These are phyloP conservation scores for Pitta sordida DNA, from an alignment of 2,113 vertebrate genomes.

Conservation along the genomic window DNA sequence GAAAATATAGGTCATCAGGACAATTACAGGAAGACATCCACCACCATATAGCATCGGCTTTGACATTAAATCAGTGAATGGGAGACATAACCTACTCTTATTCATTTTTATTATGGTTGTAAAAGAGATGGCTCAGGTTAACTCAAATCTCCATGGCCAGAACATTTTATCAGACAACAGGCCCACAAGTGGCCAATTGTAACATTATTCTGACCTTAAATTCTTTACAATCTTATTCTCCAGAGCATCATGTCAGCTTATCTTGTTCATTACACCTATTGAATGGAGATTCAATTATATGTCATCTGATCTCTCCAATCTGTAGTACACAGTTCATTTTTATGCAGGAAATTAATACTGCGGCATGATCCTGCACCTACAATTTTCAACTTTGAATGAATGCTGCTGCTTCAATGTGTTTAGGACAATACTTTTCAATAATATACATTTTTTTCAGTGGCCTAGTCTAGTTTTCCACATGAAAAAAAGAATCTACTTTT, in stretches of 20 bases:
- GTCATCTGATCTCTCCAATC: background rate
- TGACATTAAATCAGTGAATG: background rate
- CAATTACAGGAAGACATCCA: background rate
- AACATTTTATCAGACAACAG: background rate
- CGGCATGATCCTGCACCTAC: background rate
- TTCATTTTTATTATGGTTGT: background rate
- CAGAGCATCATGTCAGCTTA: background rate
- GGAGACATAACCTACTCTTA: background rate
- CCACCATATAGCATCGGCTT: background rate
- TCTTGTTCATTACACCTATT: background rate
- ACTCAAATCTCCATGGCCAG: background rate
- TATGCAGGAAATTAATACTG: background rate
- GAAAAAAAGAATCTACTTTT: background rate
- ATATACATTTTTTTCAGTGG: background rate
- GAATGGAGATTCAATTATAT: background rate
- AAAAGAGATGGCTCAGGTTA: background rate
- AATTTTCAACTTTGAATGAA: background rate
- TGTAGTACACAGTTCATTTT: background rate
- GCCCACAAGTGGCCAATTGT: accelerated
- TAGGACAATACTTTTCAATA: background rate
- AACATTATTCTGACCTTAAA: background rate
- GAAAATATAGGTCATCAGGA: background rate
- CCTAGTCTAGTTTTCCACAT: background rate
- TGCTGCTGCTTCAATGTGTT: background rate
- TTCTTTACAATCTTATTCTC: background rate